These are phyloP conservation scores for Thunnus albacares DNA, from an alignment of 2,797 vertebrate species.

Conservation along the genomic window DNA sequence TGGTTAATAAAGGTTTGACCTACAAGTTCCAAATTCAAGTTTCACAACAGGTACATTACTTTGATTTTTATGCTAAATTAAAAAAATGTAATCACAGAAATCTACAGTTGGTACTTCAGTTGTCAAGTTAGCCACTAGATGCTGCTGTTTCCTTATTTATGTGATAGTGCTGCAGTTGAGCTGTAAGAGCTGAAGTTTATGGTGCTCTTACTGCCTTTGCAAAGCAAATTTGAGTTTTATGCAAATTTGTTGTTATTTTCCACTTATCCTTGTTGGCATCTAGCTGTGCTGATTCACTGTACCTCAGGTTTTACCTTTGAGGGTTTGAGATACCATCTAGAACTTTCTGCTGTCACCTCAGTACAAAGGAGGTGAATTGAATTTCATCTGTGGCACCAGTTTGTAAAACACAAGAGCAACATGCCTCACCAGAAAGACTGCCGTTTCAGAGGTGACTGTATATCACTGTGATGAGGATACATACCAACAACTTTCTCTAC, in stretches of 20 bases:
- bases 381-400: no score
- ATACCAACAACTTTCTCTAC: neutral
- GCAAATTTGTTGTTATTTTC: neutral
- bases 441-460: no score
- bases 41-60: neutral
- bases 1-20: neutral
- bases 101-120: neutral
- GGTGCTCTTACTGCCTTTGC: neutral
- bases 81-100: neutral
- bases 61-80: neutral
- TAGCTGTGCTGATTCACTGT: no score
- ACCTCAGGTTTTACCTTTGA: neutral
- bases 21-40: neutral
- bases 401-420: no score
- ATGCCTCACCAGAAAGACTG: no score
- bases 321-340: neutral
- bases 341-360: no score
- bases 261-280: no score
- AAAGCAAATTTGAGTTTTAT: neutral
- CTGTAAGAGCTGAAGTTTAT: no score
- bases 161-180: neutral
- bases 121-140: conserved; percentile 39
- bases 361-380: no score
- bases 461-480: neutral
- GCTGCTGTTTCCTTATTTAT: neutral